Percentiles rank a stretch among this genome's conserved stretches.
Conservation (phyloP, 1,140 invertebrate species). For the Trachymyrmex septentrionalis region DNA sequence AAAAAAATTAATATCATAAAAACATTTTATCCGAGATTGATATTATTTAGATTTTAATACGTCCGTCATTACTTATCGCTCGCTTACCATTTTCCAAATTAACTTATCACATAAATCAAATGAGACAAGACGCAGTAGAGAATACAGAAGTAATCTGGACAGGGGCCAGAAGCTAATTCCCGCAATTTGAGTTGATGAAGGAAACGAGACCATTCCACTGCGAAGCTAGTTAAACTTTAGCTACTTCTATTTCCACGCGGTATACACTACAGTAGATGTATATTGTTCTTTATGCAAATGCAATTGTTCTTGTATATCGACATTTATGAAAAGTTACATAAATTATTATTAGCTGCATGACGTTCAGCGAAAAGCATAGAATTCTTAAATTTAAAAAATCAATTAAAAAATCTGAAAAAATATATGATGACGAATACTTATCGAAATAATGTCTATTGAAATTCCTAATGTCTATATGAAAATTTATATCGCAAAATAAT, state of each 20-base stretch:
- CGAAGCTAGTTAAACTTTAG: slow-evolving; percentile 80
- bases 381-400: not conserved
- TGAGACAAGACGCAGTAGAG: slow-evolving; percentile 59
- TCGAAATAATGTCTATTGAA: not conserved
- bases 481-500: not conserved
- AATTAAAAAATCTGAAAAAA: not conserved
- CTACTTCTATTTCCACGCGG: slow-evolving; percentile 80
- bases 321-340: not conserved
- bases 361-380: not conserved
- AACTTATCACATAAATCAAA: slow-evolving; percentile 70
- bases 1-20: not conserved
- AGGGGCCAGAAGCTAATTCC: slow-evolving; percentile 81
- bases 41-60: not conserved
- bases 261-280: slow-evolving; percentile 73
- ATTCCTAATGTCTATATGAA: not conserved
- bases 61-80: slow-evolving; percentile 46
- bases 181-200: slow-evolving; percentile 82
- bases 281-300: slow-evolving; percentile 18
- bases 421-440: not conserved
- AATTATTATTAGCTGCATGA: too few species aligned
- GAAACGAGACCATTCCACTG: slow-evolving; percentile 76
- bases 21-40: not conserved
- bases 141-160: slow-evolving; percentile 80
- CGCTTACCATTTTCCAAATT: slow-evolving; percentile 66
- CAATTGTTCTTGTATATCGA: slow-evolving; percentile 3